Evolutionary conservation across 2,888 invertebrate species (phyloP).

Genomic region (Eupithecia inturbata): DNA sequence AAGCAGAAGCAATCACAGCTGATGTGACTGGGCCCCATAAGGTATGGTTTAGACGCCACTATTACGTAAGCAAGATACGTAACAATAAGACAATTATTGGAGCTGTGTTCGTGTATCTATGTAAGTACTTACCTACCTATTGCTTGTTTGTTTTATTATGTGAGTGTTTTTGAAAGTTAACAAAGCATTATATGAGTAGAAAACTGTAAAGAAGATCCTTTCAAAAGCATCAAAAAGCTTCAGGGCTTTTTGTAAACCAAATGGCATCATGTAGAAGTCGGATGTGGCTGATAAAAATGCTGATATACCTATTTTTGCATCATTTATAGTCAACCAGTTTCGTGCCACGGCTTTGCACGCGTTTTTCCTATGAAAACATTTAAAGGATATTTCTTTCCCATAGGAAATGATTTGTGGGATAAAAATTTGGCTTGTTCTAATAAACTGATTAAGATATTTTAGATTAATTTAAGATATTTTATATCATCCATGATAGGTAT

Average conservation of each 20-base stretch:
- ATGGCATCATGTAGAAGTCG: not conserved
- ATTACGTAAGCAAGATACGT: conserved; percentile 26
- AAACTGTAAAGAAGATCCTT: not conserved
- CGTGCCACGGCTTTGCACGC: not conserved
- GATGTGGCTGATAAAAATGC: too few relatives aligned
- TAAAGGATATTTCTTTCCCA: not conserved
- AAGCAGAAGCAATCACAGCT: conserved; percentile 6
- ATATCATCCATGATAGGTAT: too few relatives aligned
- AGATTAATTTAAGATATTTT: too few relatives aligned
- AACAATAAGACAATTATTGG: conserved; percentile 20
- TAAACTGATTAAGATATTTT: too few relatives aligned
- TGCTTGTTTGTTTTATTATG: conserved; percentile 12
- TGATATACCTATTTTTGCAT: not conserved
- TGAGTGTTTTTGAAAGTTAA: not conserved
- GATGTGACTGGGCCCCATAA: conserved; percentile 15
- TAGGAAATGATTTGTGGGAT: not conserved
- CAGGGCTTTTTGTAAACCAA: not conserved
- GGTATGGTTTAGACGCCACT: conserved; percentile 19
- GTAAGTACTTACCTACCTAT: not conserved
- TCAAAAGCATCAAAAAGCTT: not conserved
- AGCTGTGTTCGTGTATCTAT: not conserved
- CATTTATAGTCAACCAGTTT: not conserved
- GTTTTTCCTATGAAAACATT: not conserved
- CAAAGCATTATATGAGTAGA: not conserved
- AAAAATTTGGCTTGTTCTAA: too few relatives aligned